A percentile compares a stretch with the other conserved stretches of the same genome.
Evolutionary conservation across 2,113 vertebrate species (phyloP).

Genomic region (Protomyctophum bolini): DNA sequence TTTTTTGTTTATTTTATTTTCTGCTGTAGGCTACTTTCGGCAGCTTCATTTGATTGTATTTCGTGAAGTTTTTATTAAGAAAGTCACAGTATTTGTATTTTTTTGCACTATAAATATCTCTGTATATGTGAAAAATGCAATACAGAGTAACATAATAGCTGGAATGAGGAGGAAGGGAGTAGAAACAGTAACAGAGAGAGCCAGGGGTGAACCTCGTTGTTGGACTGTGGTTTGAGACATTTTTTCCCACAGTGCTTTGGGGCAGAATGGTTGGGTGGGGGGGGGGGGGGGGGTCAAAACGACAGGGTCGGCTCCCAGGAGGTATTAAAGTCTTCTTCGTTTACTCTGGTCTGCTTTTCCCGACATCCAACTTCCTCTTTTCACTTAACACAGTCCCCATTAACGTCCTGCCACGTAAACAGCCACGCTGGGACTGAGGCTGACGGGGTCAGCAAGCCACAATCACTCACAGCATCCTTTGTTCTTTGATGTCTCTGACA

Average conservation of each 20-base stretch:
- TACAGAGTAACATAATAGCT: too few relatives aligned
- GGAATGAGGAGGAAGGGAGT: background rate
- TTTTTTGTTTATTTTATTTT: too few relatives aligned
- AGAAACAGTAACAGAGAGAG: conserved; percentile 21
- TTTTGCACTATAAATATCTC: too few relatives aligned
- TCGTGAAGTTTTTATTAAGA: too few relatives aligned
- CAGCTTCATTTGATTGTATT: too few relatives aligned
- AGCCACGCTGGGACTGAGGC: background rate
- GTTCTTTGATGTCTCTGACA: conserved; percentile 16
- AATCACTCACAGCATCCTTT: conserved; percentile 14
- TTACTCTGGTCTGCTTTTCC: conserved; percentile 44
- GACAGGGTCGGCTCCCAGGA: conserved; percentile 42
- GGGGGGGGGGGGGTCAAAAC: conserved; percentile 26
- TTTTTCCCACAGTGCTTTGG: conserved; percentile 63
- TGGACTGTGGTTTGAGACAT: conserved; percentile 21
- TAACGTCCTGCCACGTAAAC: conserved; percentile 51
- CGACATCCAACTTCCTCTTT: conserved; percentile 55
- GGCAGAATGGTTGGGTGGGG: background rate
- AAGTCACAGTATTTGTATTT: background rate
- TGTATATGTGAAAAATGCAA: too few relatives aligned
- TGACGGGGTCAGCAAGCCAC: conserved; percentile 36
- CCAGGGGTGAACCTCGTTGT: conserved; percentile 6
- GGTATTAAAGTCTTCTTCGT: conserved; percentile 31
- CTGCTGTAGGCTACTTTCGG: too few relatives aligned
- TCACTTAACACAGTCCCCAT: conserved; percentile 47